phyloP scores from a whole-genome alignment of 2,797 vertebrate genomes.

The Muscicapa comitata region DNA sequence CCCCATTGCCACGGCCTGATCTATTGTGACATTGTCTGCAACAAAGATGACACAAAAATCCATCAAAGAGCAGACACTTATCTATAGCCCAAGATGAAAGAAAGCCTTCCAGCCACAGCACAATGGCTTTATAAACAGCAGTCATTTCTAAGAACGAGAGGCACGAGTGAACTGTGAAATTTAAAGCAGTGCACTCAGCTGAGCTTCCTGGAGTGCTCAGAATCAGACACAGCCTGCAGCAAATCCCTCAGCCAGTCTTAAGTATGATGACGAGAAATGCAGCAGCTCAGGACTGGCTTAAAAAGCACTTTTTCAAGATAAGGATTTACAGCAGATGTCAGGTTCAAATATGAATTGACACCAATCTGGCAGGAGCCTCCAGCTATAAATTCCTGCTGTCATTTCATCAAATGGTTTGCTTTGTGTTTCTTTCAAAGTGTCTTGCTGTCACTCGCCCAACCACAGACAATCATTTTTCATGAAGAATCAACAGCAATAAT shows the following conservation, averaged over 20 bases:
- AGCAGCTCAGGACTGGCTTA: not conserved
- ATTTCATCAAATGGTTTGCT: not conserved
- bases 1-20: slow-evolving; percentile 58
- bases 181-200: not conserved
- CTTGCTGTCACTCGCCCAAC: not conserved
- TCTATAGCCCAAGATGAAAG: not conserved
- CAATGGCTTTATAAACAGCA: not conserved
- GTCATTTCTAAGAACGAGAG: not conserved
- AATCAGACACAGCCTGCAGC: slow-evolving; percentile 28
- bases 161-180: not conserved
- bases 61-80: not conserved
- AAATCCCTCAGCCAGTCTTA: slow-evolving; percentile 5
- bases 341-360: slow-evolving; percentile 38
- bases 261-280: not conserved
- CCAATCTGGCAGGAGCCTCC: slow-evolving; percentile 12
- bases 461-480: not conserved
- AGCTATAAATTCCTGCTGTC: slow-evolving; percentile 34
- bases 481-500: not conserved
- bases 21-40: slow-evolving; percentile 66
- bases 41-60: slow-evolving; percentile 1
- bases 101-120: not conserved
- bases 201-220: not conserved
- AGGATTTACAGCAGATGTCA: slow-evolving; percentile 4
- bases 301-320: slow-evolving; percentile 21
- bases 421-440: not conserved